These are phyloP conservation scores for Coelopa frigida DNA, from an alignment of 1,140 invertebrate genomes.

Conservation along the genomic window DNA sequence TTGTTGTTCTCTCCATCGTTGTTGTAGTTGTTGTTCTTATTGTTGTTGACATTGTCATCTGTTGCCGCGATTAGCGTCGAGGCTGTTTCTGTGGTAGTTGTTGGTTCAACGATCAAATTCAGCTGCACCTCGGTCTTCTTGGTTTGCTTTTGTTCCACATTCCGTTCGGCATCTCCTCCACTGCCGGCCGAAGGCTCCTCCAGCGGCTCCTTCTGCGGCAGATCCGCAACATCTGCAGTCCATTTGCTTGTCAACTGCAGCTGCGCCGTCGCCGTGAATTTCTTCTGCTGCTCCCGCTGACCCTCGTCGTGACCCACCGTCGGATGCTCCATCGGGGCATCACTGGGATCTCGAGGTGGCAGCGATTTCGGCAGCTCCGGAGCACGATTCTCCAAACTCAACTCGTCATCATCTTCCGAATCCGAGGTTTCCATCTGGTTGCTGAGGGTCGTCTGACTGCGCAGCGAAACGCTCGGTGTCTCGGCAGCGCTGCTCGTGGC, in stretches of 20 bases:
- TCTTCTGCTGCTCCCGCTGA: not conserved
- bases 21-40: constrained; percentile 9
- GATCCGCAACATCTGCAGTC: too few species aligned
- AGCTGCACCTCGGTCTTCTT: constrained; percentile 5
- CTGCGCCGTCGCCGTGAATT: constrained; percentile 13
- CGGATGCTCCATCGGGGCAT: not conserved
- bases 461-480: too few species aligned
- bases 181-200: too few species aligned
- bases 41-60: constrained; percentile 2
- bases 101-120: constrained; percentile 1
- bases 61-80: not conserved
- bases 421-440: constrained; percentile 18
- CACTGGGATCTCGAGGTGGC: constrained; percentile 22
- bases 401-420: constrained; percentile 15
- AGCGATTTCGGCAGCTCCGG: constrained; percentile 38
- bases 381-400: constrained; percentile 21
- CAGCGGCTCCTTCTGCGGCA: not conserved
- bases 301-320: not conserved
- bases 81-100: not conserved
- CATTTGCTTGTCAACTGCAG: constrained; percentile 7
- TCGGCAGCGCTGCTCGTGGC: constrained; percentile 2
- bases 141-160: constrained; percentile 3
- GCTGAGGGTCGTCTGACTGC: too few species aligned
- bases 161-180: not conserved
- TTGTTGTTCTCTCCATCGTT: not conserved